Conservation (phyloP, 1,140 invertebrate genomes). For the Aphaenogaster rudis region DNA sequence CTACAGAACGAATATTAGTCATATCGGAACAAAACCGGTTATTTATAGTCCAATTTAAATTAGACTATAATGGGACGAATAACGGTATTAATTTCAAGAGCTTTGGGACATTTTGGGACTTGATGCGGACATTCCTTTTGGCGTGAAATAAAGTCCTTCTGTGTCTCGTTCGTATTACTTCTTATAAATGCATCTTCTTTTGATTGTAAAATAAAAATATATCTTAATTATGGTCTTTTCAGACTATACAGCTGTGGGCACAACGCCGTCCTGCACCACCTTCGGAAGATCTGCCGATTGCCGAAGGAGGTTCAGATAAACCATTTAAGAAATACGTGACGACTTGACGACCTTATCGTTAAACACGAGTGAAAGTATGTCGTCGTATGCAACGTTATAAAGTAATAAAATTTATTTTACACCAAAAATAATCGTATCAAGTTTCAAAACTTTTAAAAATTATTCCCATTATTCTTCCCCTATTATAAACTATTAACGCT, state of each 20-base stretch:
- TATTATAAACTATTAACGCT: conserved; percentile 16
- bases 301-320: background rate
- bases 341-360: background rate
- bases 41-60: conserved; percentile 27
- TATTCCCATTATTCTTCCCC: background rate
- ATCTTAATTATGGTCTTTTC: background rate
- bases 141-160: conserved; percentile 12
- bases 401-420: conserved; percentile 12
- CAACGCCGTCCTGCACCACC: background rate
- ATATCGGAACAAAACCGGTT: conserved; percentile 23
- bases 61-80: conserved; percentile 49
- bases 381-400: background rate
- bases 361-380: background rate
- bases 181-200: conserved; percentile 34
- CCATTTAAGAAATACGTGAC: background rate
- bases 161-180: conserved; percentile 11
- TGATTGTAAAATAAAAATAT: conserved; percentile 11
- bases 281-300: background rate
- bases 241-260: background rate
- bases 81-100: conserved; percentile 58
- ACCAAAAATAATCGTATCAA: background rate
- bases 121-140: conserved; percentile 22
- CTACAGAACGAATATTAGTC: conserved; percentile 19
- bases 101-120: conserved; percentile 54
- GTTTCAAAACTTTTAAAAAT: background rate